phyloP scores from a whole-genome alignment of 2,888 invertebrate species.

The Diarsia mendica region DNA sequence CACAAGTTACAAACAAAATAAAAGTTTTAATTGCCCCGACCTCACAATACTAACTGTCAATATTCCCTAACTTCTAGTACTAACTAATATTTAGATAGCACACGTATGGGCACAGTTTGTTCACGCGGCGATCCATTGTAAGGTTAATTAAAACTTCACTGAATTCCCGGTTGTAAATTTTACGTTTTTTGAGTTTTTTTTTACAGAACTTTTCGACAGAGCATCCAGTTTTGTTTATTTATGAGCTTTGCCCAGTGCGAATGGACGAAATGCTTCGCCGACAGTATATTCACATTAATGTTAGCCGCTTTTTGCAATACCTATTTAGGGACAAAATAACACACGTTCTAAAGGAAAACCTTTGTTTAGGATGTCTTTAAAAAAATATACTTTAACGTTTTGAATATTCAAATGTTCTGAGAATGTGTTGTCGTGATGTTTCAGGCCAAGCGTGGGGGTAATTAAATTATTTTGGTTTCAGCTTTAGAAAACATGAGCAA shows the following conservation, averaged over 20 bases:
- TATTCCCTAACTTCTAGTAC: constrained; percentile 30
- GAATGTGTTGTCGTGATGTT: constrained; percentile 53
- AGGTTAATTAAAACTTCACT: constrained; percentile 88
- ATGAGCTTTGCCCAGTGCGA: constrained; percentile 86
- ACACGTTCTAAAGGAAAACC: constrained; percentile 65
- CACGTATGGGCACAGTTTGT: constrained; percentile 48
- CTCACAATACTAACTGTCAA: constrained; percentile 30
- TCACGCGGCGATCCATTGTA: constrained; percentile 70
- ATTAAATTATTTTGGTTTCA: constrained; percentile 41
- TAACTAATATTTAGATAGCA: constrained; percentile 58
- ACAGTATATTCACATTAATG: constrained; percentile 85
- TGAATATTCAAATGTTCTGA: constrained; percentile 62
- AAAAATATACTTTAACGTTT: constrained; percentile 67
- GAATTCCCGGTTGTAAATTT: constrained; percentile 88
- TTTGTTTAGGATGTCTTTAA: constrained; percentile 69
- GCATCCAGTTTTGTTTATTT: constrained; percentile 90
- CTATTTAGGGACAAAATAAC: constrained; percentile 78
- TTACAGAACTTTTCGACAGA: constrained; percentile 86
- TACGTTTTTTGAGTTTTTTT: constrained; percentile 80
- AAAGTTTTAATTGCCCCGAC: constrained; percentile 18
- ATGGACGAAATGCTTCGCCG: constrained; percentile 82
- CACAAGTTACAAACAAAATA: constrained; percentile 6
- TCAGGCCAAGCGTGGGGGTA: constrained; percentile 29
- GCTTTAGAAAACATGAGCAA: neutral
- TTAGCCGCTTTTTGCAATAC: constrained; percentile 80